These are phyloP conservation scores for Caranx ignobilis DNA, from an alignment of 2,113 vertebrate genomes.

Conservation along the genomic window DNA sequence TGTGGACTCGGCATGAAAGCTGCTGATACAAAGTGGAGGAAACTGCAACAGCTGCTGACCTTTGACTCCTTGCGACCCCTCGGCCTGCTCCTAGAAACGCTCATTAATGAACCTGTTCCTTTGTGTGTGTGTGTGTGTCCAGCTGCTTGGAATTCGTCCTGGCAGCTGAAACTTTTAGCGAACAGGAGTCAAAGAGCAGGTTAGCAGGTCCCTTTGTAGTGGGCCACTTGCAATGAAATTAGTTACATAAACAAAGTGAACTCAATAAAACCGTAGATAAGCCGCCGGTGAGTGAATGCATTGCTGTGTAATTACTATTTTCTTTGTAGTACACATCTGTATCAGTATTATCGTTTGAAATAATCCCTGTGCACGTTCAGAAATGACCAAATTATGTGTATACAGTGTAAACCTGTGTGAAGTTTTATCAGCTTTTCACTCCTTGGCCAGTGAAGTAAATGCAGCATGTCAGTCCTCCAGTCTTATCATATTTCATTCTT, in stretches of 20 bases:
- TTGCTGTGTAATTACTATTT: neutral
- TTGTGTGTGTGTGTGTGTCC: slow-evolving; percentile 3
- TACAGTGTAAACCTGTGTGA: neutral
- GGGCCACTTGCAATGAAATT: slow-evolving; percentile 11
- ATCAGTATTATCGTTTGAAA: neutral
- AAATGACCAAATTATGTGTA: neutral
- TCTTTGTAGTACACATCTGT: neutral
- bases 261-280: neutral
- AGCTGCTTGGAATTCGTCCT: slow-evolving; percentile 24
- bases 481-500: neutral
- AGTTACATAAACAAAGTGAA: neutral
- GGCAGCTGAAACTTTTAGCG: slow-evolving; percentile 18
- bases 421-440: neutral
- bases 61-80: slow-evolving; percentile 28
- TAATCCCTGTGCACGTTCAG: neutral
- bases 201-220: neutral
- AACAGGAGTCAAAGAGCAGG: slow-evolving; percentile 9
- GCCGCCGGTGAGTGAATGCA: neutral
- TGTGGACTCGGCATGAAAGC: slow-evolving; percentile 2
- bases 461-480: neutral
- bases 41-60: slow-evolving; percentile 34
- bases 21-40: neutral
- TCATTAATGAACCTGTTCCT: slow-evolving; percentile 32
- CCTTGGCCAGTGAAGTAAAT: neutral
- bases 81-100: slow-evolving; percentile 8